These are phyloP conservation scores for Cromileptes altivelis DNA, from an alignment of 2,113 vertebrate genomes.

Conservation along the genomic window DNA sequence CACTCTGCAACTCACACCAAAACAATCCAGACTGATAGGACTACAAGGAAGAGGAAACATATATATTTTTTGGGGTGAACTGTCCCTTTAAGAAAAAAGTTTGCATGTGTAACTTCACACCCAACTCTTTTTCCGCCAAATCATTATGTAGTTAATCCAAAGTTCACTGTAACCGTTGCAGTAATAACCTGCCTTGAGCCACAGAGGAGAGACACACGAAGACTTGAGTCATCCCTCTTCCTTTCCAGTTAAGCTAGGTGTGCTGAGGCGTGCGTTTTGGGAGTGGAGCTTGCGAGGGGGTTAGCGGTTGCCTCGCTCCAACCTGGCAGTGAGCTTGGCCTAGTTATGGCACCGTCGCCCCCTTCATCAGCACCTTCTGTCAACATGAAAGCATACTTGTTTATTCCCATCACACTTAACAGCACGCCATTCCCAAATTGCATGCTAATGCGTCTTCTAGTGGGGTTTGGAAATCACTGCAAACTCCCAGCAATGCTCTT, in stretches of 20 bases:
- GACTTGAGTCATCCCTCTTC: constrained; percentile 1
- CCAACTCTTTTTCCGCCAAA: not conserved
- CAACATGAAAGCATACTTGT: constrained; percentile 24
- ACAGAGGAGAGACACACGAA: not conserved
- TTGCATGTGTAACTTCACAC: constrained; percentile 10
- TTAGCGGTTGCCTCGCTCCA: not conserved
- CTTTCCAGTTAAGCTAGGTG: not conserved
- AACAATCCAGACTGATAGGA: too few species aligned
- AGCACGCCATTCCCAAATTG: not conserved
- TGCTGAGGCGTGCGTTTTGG: not conserved
- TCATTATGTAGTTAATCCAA: constrained; percentile 34
- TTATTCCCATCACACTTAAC: not conserved
- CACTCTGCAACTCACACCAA: too few species aligned
- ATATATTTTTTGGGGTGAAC: too few species aligned
- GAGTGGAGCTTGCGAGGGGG: not conserved
- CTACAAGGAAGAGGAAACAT: too few species aligned
- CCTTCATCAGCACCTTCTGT: constrained; percentile 26
- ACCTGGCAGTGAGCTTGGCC: constrained; percentile 34
- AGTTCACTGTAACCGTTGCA: constrained; percentile 1
- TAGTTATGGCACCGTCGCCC: constrained; percentile 9
- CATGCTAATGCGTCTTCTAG: not conserved
- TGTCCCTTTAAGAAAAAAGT: not conserved
- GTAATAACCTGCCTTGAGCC: constrained; percentile 18
- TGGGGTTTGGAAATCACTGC: constrained; percentile 10
- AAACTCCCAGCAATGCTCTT: constrained; percentile 10